Percentiles rank a stretch among this genome's conserved stretches.
Conservation (phyloP, 1,140 invertebrate species). For the Hypsibius dujardini region DNA sequence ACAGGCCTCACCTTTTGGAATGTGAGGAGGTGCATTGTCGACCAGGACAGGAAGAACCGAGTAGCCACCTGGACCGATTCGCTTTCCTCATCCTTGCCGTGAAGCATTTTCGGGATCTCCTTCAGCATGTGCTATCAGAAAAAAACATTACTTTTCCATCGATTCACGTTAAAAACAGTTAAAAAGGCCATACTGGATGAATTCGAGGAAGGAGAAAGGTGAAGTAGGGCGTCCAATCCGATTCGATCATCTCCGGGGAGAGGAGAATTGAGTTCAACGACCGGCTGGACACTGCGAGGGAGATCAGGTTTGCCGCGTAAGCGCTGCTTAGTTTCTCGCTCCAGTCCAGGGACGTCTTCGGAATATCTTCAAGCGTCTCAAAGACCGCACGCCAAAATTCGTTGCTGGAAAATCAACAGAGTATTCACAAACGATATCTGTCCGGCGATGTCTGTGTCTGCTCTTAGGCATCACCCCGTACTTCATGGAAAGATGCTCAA, state of each 20-base stretch:
- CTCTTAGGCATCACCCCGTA: not conserved
- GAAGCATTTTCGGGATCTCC: not conserved
- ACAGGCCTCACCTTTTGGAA: not conserved
- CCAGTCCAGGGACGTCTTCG: not conserved
- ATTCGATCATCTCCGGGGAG: not conserved
- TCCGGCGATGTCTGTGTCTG: not conserved
- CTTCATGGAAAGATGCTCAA: not conserved
- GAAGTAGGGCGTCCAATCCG: not conserved
- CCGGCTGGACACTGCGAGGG: not conserved
- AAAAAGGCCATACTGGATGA: not conserved
- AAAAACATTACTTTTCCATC: not conserved
- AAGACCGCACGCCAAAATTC: not conserved
- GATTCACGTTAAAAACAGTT: too few relatives aligned
- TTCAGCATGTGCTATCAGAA: not conserved
- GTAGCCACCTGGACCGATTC: not conserved
- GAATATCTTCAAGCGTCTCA: not conserved
- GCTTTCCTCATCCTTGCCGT: not conserved
- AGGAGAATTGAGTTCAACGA: not conserved
- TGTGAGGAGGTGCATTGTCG: not conserved
- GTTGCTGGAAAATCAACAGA: not conserved
- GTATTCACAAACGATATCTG: not conserved
- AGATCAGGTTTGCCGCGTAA: not conserved
- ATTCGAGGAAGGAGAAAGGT: not conserved
- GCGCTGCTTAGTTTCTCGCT: not conserved
- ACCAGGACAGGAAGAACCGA: slow-evolving; percentile 7